phyloP scores from a whole-genome alignment of 2,888 invertebrate species.

The Hedychridium roseum region DNA sequence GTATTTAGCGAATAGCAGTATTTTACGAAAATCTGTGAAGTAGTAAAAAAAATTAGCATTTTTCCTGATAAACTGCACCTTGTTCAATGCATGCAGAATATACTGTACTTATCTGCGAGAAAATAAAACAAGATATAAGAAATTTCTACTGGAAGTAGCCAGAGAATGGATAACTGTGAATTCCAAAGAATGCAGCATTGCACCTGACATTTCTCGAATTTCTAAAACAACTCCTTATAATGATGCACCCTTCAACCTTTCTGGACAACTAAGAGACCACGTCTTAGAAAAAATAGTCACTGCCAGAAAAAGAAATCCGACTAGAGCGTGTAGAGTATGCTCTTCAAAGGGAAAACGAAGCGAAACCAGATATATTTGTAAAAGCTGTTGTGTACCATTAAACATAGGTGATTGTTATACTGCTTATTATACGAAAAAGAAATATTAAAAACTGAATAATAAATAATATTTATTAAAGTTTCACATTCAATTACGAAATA shows the following conservation, averaged over 20 bases:
- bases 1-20: constrained; percentile 13
- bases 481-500: too few species aligned
- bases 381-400: too few species aligned
- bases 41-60: constrained; percentile 14
- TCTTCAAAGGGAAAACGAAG: constrained; percentile 18
- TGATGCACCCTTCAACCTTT: constrained; percentile 14
- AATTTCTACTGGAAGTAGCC: constrained; percentile 4
- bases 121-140: constrained; percentile 7
- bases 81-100: constrained; percentile 14
- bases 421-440: too few species aligned
- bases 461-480: too few species aligned
- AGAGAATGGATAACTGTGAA: neutral
- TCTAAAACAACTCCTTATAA: constrained; percentile 19
- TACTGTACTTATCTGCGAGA: constrained; percentile 11
- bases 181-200: constrained; percentile 4
- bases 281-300: constrained; percentile 18
- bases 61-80: constrained; percentile 13
- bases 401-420: too few species aligned
- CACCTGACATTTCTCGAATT: constrained; percentile 6
- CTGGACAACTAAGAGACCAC: constrained; percentile 16
- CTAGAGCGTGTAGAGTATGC: constrained; percentile 21
- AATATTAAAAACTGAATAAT: too few species aligned
- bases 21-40: constrained; percentile 12
- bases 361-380: constrained; percentile 18
- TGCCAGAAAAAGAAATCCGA: constrained; percentile 20